phyloP scores from a whole-genome alignment of 2,797 vertebrate genomes.

The Molossus molossus region DNA sequence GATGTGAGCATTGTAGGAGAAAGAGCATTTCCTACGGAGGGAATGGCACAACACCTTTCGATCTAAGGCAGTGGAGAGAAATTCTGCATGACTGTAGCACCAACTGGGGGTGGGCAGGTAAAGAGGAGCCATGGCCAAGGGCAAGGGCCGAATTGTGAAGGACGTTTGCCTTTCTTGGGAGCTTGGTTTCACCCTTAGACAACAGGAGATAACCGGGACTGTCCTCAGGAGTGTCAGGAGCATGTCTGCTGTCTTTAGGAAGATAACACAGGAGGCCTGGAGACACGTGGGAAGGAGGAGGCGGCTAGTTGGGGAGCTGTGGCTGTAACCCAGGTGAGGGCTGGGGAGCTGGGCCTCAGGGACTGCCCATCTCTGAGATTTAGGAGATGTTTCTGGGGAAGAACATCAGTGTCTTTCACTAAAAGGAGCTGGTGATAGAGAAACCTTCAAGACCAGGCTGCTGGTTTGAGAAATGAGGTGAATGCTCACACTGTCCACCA shows the following conservation, averaged over 20 bases:
- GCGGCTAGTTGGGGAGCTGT: not conserved
- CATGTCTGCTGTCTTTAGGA: not conserved
- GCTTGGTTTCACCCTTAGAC: not conserved
- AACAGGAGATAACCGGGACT: not conserved
- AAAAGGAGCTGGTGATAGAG: not conserved
- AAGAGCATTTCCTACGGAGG: not conserved
- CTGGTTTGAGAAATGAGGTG: conserved; percentile 25
- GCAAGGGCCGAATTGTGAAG: not conserved
- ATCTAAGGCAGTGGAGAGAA: not conserved
- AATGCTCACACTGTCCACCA: not conserved
- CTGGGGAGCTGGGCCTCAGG: fast-evolving
- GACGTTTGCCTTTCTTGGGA: not conserved
- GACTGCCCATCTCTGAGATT: not conserved
- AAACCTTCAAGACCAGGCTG: not conserved
- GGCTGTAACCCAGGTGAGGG: not conserved
- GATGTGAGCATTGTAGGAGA: not conserved
- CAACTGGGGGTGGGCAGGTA: not conserved
- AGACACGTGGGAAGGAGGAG: not conserved
- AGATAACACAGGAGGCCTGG: not conserved
- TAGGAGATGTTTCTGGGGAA: conserved; percentile 13
- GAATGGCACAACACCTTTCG: not conserved
- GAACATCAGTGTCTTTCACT: not conserved
- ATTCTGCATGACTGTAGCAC: not conserved
- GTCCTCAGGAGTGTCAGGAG: not conserved
- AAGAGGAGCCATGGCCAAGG: not conserved